Percentiles rank a stretch among this genome's conserved stretches.
phyloP scores from a whole-genome alignment of 2,797 vertebrate genomes.

The Neomorphus geoffroyi region DNA sequence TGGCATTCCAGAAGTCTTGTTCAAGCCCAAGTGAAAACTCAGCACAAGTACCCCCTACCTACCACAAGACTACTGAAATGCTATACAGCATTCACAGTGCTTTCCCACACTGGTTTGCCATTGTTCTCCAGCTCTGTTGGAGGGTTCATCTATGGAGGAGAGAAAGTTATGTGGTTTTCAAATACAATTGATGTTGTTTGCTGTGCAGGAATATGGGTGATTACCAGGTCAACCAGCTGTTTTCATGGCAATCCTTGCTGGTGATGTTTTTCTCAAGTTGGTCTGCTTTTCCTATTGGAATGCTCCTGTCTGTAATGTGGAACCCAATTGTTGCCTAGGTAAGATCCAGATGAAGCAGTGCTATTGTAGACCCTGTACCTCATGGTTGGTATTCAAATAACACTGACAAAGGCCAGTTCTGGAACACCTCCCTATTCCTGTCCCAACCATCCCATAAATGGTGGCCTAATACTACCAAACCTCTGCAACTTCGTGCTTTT shows the following conservation, averaged over 20 bases:
- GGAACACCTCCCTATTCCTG: not conserved
- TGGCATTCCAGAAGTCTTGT: not conserved
- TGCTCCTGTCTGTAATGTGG: not conserved
- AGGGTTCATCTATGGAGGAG: rapidly evolving
- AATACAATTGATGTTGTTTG: not conserved
- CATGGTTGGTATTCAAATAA: not conserved
- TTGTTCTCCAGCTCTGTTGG: not conserved
- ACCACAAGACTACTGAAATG: not conserved
- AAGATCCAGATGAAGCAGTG: not conserved
- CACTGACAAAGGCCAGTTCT: not conserved
- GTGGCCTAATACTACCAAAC: not conserved
- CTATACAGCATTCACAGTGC: rapidly evolving
- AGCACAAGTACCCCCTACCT: not conserved
- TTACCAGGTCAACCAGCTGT: not conserved
- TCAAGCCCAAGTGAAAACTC: slow-evolving; percentile 7
- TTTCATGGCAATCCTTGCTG: not conserved
- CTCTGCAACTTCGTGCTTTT: not conserved
- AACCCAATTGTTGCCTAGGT: not conserved
- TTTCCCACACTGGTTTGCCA: not conserved
- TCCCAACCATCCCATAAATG: not conserved
- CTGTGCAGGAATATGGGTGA: not conserved
- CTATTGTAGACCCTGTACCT: not conserved
- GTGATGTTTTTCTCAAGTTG: not conserved
- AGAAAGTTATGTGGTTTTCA: not conserved
- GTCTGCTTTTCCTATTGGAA: not conserved